Base-by-base conservation (phyloP, 1,140 invertebrate genomes). In the Paralvinella palmiformis region DNA sequence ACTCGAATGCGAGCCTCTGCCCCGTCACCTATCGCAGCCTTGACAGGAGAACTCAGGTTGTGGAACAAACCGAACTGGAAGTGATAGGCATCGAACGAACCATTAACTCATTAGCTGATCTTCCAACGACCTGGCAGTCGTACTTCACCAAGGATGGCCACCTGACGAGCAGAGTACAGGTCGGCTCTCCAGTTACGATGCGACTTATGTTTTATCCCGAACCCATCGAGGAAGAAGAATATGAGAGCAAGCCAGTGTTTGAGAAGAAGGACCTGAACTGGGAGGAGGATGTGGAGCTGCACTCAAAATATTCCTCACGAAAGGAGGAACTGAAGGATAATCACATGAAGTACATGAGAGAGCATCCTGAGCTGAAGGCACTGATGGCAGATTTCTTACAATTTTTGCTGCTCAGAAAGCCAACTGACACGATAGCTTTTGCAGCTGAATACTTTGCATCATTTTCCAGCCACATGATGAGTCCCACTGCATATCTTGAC, bases 111-210 rank as follows among this genome's bases (percentile, higher is more conserved):
- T 57, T 65, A 1, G 59, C 69, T 29, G 79, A 80, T 62, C 65
- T 78, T 1, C 77, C 79, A 10, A 78, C 74, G 15, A 78, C 79
- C 29, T 81, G 79, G 79, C 78, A 79, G 55, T 77, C 73, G 4
- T 79, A 79, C 55, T 80, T 79, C 55, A 74, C 72, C 59, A 68
- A 66, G 61, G 78, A 79, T 63, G 76, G 79, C 20, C 78, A 79
- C 70, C 63, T 81, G 55, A 73, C 75, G 27, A 79, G 73, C 63
- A 66, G 79, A 59, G 75, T 79, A 13, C 79, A 81, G 65, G 73
- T 81, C 41, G 79, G 79, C 29, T 80, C 78, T 35, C 79, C 79
- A n/a, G 78, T 79, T 10, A 77, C 73, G 7, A 80, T 81, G 76
- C 78, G 75, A 59, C 55, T 78, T 29, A 58, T 67, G 3, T 68